Evolutionary conservation across 2,113 vertebrate genomes (phyloP).

Genomic region (Indicator maculatus): DNA sequence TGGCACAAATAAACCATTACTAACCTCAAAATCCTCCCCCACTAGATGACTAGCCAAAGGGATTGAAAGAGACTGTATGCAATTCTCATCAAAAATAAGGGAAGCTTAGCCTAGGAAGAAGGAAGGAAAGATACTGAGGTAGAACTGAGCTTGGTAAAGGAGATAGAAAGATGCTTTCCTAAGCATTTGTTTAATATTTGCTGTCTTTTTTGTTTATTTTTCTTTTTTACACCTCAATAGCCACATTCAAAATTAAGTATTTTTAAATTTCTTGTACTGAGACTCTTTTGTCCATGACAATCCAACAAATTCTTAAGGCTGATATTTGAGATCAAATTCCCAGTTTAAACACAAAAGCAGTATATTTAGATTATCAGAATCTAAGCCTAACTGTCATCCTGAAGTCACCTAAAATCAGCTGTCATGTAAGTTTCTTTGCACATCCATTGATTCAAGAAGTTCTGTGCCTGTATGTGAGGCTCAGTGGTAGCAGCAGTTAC

Average conservation of each 20-base stretch:
- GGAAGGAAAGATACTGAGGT: not conserved
- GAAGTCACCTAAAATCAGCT: not conserved
- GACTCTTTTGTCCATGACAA: not conserved
- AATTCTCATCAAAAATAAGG: rapidly evolving
- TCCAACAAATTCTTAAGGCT: not conserved
- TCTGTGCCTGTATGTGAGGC: rapidly evolving
- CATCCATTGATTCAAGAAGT: not conserved
- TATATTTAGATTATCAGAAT: not conserved
- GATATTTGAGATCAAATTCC: not conserved
- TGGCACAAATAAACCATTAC: not conserved
- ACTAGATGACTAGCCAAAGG: not conserved
- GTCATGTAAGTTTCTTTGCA: not conserved
- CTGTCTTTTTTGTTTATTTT: rapidly evolving
- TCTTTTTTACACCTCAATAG: not conserved
- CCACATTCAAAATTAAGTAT: not conserved
- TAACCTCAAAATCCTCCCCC: not conserved
- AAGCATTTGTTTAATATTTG: not conserved
- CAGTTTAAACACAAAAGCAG: not conserved
- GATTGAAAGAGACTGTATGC: rapidly evolving
- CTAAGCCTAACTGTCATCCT: not conserved
- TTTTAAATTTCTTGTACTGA: not conserved
- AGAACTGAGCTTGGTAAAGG: not conserved
- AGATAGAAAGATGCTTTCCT: not conserved
- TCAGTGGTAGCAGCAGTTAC: not conserved
- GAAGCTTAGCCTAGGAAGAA: not conserved